Conservation (phyloP, 2,797 vertebrate genomes). For the Crocodylus rhombifer region DNA sequence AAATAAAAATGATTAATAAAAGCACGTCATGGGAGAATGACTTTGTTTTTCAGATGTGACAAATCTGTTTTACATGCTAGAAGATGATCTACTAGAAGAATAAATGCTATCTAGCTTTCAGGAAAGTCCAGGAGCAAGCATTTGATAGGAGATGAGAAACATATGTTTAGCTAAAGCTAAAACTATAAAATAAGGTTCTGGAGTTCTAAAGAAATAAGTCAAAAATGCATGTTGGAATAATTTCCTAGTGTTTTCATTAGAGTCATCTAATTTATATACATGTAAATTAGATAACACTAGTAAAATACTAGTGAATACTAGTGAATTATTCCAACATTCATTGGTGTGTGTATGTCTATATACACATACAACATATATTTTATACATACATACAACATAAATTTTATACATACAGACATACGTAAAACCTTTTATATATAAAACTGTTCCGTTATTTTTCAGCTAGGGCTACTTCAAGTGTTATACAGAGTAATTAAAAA, state of each 20-base stretch:
- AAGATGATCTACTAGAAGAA: background rate
- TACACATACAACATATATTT: no score
- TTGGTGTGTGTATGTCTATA: no score
- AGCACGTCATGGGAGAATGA: background rate
- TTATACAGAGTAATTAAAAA: constrained; percentile 5
- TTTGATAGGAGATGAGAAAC: no score
- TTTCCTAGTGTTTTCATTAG: background rate
- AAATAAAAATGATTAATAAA: constrained; percentile 11
- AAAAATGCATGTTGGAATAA: background rate
- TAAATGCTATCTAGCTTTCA: background rate
- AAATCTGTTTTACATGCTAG: background rate
- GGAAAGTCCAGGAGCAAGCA: no score
- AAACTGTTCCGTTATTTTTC: background rate
- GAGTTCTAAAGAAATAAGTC: background rate
- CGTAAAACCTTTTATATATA: background rate
- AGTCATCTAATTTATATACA: background rate
- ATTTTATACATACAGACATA: no score
- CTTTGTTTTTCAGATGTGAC: background rate
- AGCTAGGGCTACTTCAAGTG: background rate
- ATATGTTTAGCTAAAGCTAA: background rate
- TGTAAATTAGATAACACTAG: no score
- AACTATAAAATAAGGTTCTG: background rate
- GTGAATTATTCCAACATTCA: no score
- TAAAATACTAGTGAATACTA: no score
- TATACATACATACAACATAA: no score